Evolutionary conservation across 2,797 vertebrate genomes (phyloP), one percentile per base, ranked within the genome.

Genomic region (Poeciliopsis gracilis): DNA sequence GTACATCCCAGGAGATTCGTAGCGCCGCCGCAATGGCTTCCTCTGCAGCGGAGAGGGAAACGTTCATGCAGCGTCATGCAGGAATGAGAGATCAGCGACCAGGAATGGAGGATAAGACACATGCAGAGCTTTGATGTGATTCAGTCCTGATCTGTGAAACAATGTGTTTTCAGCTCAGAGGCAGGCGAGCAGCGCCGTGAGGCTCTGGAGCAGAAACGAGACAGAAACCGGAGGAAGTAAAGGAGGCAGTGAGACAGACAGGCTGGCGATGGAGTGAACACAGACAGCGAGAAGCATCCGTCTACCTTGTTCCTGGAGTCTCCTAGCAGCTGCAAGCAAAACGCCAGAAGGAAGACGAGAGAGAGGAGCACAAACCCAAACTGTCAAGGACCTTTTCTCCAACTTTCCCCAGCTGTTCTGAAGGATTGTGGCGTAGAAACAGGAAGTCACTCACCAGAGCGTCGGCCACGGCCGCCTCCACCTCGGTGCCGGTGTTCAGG

Each of bases 281-380:
- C 88, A 93, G 82, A 96, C 93, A 93, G 88, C 87, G 67, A 84
- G 88, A 93, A 84, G 96, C 94, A 93, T 82, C 94, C 92, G 94
- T 95, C 95, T 99, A 99, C 98, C 98, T 99, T 99, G 95, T 98
- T 99, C 96, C 98, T 97, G 97, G 98, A 97, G 97, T 99, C 98
- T 97, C 98, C 97, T 96, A 99, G 98, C 78, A 99, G 97, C 98
- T 99, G 97, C 74, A 95, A 96, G 75, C 95, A 95, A 97, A 95
- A 82, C 94, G 12, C 95, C 93, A 95, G 93, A 94, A 92, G 94
- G 94, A 94, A 97, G 95, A 97, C 95, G 95, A 97, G 95, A 96
- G 93, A 75, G 38, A 73, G 70, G 72, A 55, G 49, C 16, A 71
- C n/a, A n/a, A 43, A n/a, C 6, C 25, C 45, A 18, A 28, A 47